phyloP scores from a whole-genome alignment of 2,888 invertebrate species.

The Drosophila falleni region DNA sequence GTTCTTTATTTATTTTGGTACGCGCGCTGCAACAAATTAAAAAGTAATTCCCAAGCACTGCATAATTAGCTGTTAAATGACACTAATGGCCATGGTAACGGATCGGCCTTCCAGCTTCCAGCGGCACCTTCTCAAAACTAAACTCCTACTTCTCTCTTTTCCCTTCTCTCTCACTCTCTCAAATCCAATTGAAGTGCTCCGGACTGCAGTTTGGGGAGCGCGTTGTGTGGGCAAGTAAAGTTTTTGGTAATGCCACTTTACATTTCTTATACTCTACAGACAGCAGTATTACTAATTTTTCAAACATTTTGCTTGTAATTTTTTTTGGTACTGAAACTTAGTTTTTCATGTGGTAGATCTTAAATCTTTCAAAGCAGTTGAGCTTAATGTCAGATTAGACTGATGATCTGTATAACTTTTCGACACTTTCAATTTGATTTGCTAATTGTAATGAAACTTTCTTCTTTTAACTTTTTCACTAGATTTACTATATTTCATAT shows the following conservation, averaged over 20 bases:
- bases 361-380: neutral
- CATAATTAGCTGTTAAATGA: conserved; percentile 84
- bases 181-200: neutral
- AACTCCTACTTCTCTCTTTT: neutral
- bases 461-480: neutral
- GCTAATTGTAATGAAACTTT: neutral
- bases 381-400: neutral
- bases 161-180: neutral
- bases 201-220: conserved; percentile 36
- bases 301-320: neutral
- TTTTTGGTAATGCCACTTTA: conserved; percentile 28
- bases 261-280: conserved; percentile 16
- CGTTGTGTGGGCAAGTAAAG: conserved; percentile 56
- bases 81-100: conserved; percentile 72
- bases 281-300: neutral
- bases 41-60: conserved; percentile 76
- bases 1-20: conserved; percentile 69
- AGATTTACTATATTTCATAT: neutral
- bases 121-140: conserved; percentile 34
- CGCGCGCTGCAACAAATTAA: conserved; percentile 77
- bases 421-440: neutral
- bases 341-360: neutral
- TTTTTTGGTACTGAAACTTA: neutral
- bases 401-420: neutral
- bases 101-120: conserved; percentile 37